Evolutionary conservation across 2,888 invertebrate genomes (phyloP).

Genomic region (Mythimna lalbum): DNA sequence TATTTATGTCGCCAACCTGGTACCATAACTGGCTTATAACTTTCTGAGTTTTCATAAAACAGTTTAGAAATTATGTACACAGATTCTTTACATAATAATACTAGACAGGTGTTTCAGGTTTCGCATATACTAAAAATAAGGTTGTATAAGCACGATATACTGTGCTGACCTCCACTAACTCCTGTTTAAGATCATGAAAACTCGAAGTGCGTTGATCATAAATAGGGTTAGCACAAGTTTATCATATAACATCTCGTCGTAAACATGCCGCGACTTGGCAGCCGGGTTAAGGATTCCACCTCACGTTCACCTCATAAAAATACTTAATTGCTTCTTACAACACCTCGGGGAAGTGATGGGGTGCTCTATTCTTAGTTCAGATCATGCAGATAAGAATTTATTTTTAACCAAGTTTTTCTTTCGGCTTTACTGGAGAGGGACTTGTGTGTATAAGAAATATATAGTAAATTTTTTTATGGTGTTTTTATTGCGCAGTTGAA

Average conservation of each 20-base stretch:
- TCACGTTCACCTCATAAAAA: conserved; percentile 61
- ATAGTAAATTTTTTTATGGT: neutral
- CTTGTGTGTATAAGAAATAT: neutral
- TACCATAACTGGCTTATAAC: too few relatives aligned
- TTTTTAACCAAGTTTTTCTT: conserved; percentile 22
- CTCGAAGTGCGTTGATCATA: conserved; percentile 44
- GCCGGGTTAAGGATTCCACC: conserved; percentile 51
- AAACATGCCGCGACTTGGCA: conserved; percentile 49
- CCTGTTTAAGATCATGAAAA: conserved; percentile 29
- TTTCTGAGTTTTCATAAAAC: too few relatives aligned
- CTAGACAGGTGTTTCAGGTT: too few relatives aligned
- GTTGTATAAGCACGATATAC: neutral
- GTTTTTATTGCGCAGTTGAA: neutral
- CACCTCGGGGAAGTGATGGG: conserved; percentile 54
- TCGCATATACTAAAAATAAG: too few relatives aligned
- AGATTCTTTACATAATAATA: too few relatives aligned
- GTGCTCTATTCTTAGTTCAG: conserved; percentile 48
- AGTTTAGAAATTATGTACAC: too few relatives aligned
- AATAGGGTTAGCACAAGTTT: conserved; percentile 49
- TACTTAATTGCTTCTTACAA: conserved; percentile 57
- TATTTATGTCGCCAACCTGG: too few relatives aligned
- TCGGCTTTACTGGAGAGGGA: neutral
- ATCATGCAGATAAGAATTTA: conserved; percentile 52
- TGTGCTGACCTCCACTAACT: neutral
- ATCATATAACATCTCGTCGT: conserved; percentile 53